Base-by-base conservation (phyloP, 2,888 invertebrate species). In the Pseudanteris insignis region DNA sequence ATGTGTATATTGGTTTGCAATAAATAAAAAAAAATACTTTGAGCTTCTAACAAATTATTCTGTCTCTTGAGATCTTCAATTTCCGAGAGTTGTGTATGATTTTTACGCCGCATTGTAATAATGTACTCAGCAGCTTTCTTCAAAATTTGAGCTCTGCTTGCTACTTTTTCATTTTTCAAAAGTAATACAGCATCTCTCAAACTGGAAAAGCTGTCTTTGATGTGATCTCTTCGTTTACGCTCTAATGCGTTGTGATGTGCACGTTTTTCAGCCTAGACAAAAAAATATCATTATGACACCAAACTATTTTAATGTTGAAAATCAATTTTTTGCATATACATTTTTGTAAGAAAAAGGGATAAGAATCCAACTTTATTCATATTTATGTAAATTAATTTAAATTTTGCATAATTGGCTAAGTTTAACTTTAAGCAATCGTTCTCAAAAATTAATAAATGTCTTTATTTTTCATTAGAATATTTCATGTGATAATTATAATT, bases 211-310 rank as follows among this genome's bases (percentile, higher is more conserved):
- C 96, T 96, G 78, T 98, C 98, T 81, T 99, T 99, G 74, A 99
- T 99, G 82, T 98, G 98, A 82, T 99, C 98, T 72, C 98, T 86
- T 65, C 98, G 85, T 82, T 96, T 95, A 46, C 98, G 85, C 81
- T 99, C 98, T 77, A 99, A 81, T 18, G 98, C 98, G 85, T 99
- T 99, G 81, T 99, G 98, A 78, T 98, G 98, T 14, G 98, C 98
- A 70, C 98, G 85, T 81, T 98, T 96, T 78, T 96, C 95, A 15
- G 94, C 95, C 91, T 95, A 81, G 11, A 58, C 24, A 55, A 24
- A 13, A n/a, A n/a, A n/a, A n/a, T n/a, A n/a, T n/a, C n/a, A n/a
- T n/a, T n/a, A n/a, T n/a, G n/a, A n/a, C n/a, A n/a, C n/a, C n/a
- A n/a, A 18, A 18, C 18, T 18, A 6, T 18, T 18, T 18, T 18